Evolutionary conservation across 1,140 invertebrate genomes (phyloP).

Genomic region (Camponotus floridanus): DNA sequence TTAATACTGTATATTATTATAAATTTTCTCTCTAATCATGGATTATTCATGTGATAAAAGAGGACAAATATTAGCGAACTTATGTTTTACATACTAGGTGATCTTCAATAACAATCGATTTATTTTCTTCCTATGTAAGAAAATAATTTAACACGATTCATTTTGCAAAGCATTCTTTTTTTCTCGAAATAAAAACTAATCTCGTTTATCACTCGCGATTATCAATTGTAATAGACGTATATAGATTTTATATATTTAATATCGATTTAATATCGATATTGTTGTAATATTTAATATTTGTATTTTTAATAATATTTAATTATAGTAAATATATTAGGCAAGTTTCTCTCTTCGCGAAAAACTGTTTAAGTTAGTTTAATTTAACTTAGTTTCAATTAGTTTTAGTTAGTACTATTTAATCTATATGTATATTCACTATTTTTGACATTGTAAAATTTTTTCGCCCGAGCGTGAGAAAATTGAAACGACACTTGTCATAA

Average conservation of each 20-base stretch:
- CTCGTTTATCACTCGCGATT: slow-evolving; percentile 4
- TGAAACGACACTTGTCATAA: slow-evolving; percentile 33
- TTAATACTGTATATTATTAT: not conserved
- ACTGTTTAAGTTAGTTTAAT: not conserved
- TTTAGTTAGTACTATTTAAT: not conserved
- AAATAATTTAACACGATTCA: not conserved
- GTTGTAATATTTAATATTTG: not conserved
- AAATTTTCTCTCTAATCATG: not conserved
- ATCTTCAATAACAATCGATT: not conserved
- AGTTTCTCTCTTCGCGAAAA: not conserved
- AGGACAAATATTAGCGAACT: not conserved
- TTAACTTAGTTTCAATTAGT: not conserved
- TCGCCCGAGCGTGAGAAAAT: not conserved
- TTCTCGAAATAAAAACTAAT: slow-evolving; percentile 11
- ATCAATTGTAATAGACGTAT: not conserved
- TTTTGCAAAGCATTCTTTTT: not conserved
- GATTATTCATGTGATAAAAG: not conserved
- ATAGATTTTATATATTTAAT: not conserved
- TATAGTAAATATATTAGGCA: not conserved
- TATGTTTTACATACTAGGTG: not conserved
- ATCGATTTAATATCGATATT: not conserved
- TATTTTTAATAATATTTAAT: not conserved
- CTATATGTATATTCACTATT: slow-evolving; percentile 3
- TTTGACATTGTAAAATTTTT: not conserved
- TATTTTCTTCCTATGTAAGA: not conserved